Evolutionary conservation across 2,888 invertebrate genomes (phyloP).

Genomic region (Oxycera nigricornis): DNA sequence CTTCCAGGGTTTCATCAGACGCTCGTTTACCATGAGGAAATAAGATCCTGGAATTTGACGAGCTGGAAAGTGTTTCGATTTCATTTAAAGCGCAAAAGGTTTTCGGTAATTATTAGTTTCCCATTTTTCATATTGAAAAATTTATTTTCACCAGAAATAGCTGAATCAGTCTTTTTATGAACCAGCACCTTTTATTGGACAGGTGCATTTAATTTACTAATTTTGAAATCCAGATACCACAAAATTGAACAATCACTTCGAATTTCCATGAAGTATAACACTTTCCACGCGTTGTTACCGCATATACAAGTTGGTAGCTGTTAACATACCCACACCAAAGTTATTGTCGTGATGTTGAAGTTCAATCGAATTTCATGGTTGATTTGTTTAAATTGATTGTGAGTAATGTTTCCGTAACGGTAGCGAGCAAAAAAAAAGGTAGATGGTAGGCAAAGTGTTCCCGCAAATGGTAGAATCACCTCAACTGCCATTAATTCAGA

Average conservation of each 20-base stretch:
- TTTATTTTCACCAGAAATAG: too few species aligned
- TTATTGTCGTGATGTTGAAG: neutral
- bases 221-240: neutral
- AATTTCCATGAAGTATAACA: neutral
- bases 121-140: too few species aligned
- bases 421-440: neutral
- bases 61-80: too few species aligned
- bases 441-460: neutral
- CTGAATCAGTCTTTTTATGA: too few species aligned
- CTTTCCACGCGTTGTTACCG: neutral
- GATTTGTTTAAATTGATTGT: constrained; percentile 20
- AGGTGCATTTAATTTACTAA: too few species aligned
- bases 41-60: neutral
- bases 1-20: neutral
- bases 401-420: constrained; percentile 21
- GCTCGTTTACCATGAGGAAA: neutral
- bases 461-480: neutral
- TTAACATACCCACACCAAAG: neutral
- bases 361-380: constrained; percentile 18
- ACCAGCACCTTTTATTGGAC: too few species aligned
- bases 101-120: too few species aligned
- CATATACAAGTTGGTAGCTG: neutral
- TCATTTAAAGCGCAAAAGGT: too few species aligned
- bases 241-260: neutral
- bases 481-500: constrained; percentile 4